These are phyloP conservation scores for Mythimna impura DNA, from an alignment of 2,888 invertebrate genomes.

Conservation along the genomic window DNA sequence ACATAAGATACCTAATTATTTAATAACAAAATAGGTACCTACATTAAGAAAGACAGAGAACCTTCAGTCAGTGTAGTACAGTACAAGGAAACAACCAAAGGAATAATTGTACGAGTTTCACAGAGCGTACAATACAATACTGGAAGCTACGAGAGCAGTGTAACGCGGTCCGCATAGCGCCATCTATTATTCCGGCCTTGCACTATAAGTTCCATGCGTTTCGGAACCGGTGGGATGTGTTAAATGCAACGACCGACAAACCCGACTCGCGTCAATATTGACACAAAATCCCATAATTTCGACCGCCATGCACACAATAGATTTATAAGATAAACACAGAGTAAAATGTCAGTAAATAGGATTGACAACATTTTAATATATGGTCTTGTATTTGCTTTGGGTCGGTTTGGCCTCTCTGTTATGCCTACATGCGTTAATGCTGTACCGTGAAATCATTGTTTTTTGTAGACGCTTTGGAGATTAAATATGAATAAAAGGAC, in stretches of 20 bases:
- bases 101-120: slow-evolving; percentile 10
- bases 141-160: slow-evolving; percentile 20
- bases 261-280: slow-evolving; percentile 86
- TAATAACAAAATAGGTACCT: not conserved
- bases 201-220: slow-evolving; percentile 68
- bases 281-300: slow-evolving; percentile 89
- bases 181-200: slow-evolving; percentile 73
- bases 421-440: slow-evolving; percentile 90
- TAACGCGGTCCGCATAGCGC: slow-evolving; percentile 69
- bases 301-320: slow-evolving; percentile 89
- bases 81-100: not conserved
- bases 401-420: slow-evolving; percentile 85
- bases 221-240: slow-evolving; percentile 85
- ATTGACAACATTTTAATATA: slow-evolving; percentile 90
- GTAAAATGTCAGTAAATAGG: slow-evolving; percentile 90
- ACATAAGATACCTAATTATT: not conserved
- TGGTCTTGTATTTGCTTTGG: slow-evolving; percentile 87
- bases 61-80: not conserved
- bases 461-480: slow-evolving; percentile 86
- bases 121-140: slow-evolving; percentile 14
- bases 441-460: slow-evolving; percentile 90
- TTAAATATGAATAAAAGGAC: slow-evolving; percentile 90
- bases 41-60: not conserved
- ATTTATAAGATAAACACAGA: slow-evolving; percentile 90
- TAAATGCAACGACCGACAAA: slow-evolving; percentile 87